These are phyloP conservation scores for Pollachius pollachius DNA, from an alignment of 2,113 vertebrate species.

Conservation along the genomic window DNA sequence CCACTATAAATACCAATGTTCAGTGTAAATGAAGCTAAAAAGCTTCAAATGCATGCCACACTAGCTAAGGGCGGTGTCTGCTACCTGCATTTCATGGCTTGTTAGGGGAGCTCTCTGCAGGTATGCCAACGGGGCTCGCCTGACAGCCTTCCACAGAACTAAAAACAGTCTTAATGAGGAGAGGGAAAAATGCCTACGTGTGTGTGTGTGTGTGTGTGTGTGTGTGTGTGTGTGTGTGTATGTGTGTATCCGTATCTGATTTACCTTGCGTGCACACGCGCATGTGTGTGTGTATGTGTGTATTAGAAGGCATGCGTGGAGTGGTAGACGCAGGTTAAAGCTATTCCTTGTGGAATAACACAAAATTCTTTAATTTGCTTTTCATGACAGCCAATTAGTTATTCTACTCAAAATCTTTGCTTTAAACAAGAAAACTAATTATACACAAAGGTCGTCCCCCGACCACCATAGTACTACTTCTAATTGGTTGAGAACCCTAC, in stretches of 20 bases:
- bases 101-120: slow-evolving; percentile 80
- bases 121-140: slow-evolving; percentile 74
- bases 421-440: slow-evolving; percentile 94
- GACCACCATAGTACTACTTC: slow-evolving; percentile 78
- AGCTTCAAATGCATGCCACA: slow-evolving; percentile 68
- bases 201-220: slow-evolving; percentile 21
- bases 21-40: slow-evolving; percentile 79
- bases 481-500: slow-evolving; percentile 84
- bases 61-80: slow-evolving; percentile 70
- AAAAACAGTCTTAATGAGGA: slow-evolving; percentile 86
- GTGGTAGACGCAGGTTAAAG: slow-evolving; percentile 68
- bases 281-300: slow-evolving; percentile 24
- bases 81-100: slow-evolving; percentile 84
- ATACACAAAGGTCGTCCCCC: slow-evolving; percentile 86
- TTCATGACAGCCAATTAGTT: slow-evolving; percentile 94
- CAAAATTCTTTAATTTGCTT: slow-evolving; percentile 90
- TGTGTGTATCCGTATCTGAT: background rate
- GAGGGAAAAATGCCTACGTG: slow-evolving; percentile 58
- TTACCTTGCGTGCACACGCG: slow-evolving; percentile 8
- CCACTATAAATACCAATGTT: slow-evolving; percentile 81
- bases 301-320: slow-evolving; percentile 34
- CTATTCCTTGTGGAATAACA: slow-evolving; percentile 75
- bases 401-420: slow-evolving; percentile 90
- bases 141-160: slow-evolving; percentile 80
- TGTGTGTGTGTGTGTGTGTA: slow-evolving; percentile 32